These are phyloP conservation scores for Ceyx cyanopectus DNA, from an alignment of 2,113 vertebrate species.

Conservation along the genomic window DNA sequence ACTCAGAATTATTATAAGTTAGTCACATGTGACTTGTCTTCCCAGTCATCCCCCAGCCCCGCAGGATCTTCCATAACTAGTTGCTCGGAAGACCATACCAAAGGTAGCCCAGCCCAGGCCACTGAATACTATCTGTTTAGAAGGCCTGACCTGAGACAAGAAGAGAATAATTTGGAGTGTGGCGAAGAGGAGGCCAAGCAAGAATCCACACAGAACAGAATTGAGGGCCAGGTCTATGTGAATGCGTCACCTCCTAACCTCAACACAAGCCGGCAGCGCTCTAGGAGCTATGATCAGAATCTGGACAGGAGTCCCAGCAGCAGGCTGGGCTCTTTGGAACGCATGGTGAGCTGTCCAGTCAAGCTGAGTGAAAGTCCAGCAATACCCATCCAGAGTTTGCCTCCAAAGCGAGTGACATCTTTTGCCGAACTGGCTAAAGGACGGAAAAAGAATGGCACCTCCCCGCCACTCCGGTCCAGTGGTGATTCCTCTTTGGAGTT, in stretches of 20 bases:
- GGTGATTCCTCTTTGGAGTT: constrained; percentile 85
- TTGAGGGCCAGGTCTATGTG: constrained; percentile 92
- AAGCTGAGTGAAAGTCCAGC: constrained; percentile 86
- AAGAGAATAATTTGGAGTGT: constrained; percentile 60
- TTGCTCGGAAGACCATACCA: constrained; percentile 92
- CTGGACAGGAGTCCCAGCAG: constrained; percentile 85
- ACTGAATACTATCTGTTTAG: constrained; percentile 95
- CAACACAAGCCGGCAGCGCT: constrained; percentile 80
- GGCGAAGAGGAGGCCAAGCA: constrained; percentile 35
- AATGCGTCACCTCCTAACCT: constrained; percentile 87
- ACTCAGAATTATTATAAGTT: constrained; percentile 99
- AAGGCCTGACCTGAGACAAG: constrained; percentile 66
- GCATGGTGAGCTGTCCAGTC: constrained; percentile 95
- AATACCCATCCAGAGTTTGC: constrained; percentile 73
- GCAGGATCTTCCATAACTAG: constrained; percentile 92
- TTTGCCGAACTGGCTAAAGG: constrained; percentile 94
- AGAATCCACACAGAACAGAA: constrained; percentile 44
- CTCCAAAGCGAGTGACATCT: constrained; percentile 88
- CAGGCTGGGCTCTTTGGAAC: constrained; percentile 89
- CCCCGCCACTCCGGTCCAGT: constrained; percentile 74
- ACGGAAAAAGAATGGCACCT: constrained; percentile 81
- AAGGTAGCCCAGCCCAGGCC: constrained; percentile 88
- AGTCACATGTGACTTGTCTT: constrained; percentile 95
- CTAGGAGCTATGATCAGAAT: constrained; percentile 95
- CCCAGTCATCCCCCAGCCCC: constrained; percentile 94